These are phyloP conservation scores for Protonibea diacanthus DNA, from an alignment of 2,797 vertebrate genomes.

Conservation along the genomic window DNA sequence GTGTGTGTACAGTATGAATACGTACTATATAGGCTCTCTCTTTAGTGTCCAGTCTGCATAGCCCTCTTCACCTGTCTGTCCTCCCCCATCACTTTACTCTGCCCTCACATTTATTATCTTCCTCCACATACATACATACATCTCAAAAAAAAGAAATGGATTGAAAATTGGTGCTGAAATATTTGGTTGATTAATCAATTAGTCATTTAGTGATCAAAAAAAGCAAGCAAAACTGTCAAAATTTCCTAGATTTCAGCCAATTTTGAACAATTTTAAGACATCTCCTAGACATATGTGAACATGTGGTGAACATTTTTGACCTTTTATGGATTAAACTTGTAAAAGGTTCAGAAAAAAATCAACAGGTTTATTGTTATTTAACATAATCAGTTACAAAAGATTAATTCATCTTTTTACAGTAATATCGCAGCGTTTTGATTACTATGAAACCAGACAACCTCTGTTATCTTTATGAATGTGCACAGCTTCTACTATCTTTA, in stretches of 20 bases:
- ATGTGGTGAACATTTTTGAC: background rate
- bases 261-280: background rate
- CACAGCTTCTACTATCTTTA: slow-evolving; percentile 31
- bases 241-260: background rate
- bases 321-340: background rate
- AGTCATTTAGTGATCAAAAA: background rate
- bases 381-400: background rate
- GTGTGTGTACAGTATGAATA: slow-evolving; percentile 1
- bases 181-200: background rate
- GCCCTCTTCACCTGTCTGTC: background rate
- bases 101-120: background rate
- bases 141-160: background rate
- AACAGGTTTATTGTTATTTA: background rate
- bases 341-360: background rate
- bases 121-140: background rate
- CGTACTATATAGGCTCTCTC: background rate
- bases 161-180: background rate
- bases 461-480: slow-evolving; percentile 43
- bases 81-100: background rate
- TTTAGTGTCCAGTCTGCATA: background rate
- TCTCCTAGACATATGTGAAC: background rate
- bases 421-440: background rate
- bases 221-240: background rate
- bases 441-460: background rate
- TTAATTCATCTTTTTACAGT: background rate